These are phyloP conservation scores for Heliconius eleuchia DNA, from an alignment of 1,140 invertebrate genomes.

Conservation along the genomic window DNA sequence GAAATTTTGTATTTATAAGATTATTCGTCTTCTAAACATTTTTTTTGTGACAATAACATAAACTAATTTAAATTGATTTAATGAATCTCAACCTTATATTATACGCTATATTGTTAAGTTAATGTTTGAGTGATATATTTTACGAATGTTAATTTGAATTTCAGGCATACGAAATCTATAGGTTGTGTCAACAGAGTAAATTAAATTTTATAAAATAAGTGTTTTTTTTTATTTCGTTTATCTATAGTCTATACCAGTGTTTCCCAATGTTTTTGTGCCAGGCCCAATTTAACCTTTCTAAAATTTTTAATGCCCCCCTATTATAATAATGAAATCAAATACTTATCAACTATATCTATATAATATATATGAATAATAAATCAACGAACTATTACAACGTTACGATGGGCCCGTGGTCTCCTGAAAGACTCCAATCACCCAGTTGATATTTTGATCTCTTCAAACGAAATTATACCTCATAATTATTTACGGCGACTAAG, in stretches of 20 bases:
- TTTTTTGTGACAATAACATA: not conserved
- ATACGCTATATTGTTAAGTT: conserved; percentile 6
- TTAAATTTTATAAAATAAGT: conserved; percentile 1
- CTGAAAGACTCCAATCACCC: too few species aligned
- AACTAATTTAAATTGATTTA: not conserved
- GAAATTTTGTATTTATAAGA: not conserved
- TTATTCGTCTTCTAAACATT: not conserved
- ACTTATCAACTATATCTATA: too few species aligned
- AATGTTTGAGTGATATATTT: conserved; percentile 4
- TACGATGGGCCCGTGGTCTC: too few species aligned
- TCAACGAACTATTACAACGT: too few species aligned
- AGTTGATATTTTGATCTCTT: too few species aligned
- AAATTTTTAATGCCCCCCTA: too few species aligned
- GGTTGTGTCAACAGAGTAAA: conserved; percentile 13
- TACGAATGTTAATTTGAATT: conserved; percentile 9
- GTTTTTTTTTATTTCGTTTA: not conserved
- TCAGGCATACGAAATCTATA: not conserved
- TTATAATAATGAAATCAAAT: too few species aligned
- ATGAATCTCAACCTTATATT: conserved; percentile 1
- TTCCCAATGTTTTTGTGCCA: too few species aligned
- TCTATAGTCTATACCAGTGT: not conserved
- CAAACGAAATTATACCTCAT: too few species aligned
- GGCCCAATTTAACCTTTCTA: too few species aligned
- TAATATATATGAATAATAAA: too few species aligned
- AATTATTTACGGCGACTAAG: too few species aligned